Conservation (phyloP, 2,113 vertebrate species). For the Bos indicus region DNA sequence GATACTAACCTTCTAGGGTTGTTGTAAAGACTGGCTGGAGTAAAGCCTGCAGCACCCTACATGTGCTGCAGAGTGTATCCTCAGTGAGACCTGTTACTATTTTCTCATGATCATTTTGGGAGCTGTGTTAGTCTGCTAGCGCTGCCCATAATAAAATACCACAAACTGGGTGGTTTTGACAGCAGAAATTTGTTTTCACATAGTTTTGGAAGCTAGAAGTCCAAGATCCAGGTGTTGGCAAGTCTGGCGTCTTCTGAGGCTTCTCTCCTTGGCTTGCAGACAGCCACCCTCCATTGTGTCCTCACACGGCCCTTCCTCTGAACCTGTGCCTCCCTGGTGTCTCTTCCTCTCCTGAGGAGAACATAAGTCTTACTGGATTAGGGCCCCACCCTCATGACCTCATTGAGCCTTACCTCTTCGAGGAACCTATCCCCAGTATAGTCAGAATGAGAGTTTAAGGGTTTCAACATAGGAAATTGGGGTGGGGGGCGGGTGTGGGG, state of each 20-base stretch:
- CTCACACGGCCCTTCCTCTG: background rate
- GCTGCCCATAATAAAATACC: background rate
- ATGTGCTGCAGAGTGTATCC: background rate
- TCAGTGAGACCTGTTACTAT: background rate
- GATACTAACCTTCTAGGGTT: background rate
- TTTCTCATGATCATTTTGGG: background rate
- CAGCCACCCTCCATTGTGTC: background rate
- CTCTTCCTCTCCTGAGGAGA: background rate
- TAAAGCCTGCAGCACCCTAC: background rate
- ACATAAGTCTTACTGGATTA: background rate
- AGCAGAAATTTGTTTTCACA: background rate
- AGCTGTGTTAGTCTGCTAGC: background rate
- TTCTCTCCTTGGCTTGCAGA: background rate
- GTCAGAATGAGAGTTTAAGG: background rate
- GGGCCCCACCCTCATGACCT: background rate
- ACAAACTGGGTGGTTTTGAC: background rate
- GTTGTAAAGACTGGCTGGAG: background rate
- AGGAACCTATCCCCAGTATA: background rate
- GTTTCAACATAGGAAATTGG: background rate
- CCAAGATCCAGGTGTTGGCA: background rate
- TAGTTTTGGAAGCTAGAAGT: background rate
- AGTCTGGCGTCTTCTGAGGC: background rate
- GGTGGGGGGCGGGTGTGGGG: rapidly evolving
- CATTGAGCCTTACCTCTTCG: background rate
- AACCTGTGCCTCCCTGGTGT: background rate